Evolutionary conservation across 2,113 vertebrate genomes (phyloP).

Genomic region (Neotragus moschatus): DNA sequence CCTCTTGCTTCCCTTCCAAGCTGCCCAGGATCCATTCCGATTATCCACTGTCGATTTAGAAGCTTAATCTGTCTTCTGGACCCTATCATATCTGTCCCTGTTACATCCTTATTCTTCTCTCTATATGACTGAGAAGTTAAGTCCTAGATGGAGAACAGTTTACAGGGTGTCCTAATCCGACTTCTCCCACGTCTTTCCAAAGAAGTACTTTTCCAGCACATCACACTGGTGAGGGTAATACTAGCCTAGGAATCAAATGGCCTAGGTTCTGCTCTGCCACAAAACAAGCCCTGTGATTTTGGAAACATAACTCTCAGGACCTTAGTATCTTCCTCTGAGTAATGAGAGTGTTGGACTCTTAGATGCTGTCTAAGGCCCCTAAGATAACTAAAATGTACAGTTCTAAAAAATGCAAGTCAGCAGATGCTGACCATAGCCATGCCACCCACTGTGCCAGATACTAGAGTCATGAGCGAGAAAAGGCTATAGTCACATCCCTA

Average conservation of each 20-base stretch:
- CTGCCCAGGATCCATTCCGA: background rate
- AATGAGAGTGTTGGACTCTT: background rate
- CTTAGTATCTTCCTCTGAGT: background rate
- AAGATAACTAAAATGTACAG: background rate
- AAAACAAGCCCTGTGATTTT: background rate
- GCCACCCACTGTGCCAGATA: background rate
- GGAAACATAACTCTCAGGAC: background rate
- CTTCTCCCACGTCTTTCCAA: background rate
- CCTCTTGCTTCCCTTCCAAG: background rate
- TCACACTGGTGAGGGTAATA: background rate
- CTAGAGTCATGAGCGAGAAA: background rate
- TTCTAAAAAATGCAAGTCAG: background rate
- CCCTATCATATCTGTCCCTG: background rate
- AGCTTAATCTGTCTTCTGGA: background rate
- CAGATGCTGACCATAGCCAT: background rate
- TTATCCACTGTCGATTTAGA: background rate
- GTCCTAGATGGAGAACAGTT: background rate
- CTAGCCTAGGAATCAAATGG: background rate
- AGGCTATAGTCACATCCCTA: background rate
- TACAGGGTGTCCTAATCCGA: background rate
- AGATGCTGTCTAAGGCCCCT: background rate
- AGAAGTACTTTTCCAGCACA: background rate
- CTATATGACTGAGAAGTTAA: background rate
- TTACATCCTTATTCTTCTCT: background rate
- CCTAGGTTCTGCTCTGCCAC: background rate